A percentile compares a stretch with the other conserved stretches of the same genome.
Conservation (phyloP, 92 coral and sea anemone genomes). For the Epizoanthus scotinus region DNA sequence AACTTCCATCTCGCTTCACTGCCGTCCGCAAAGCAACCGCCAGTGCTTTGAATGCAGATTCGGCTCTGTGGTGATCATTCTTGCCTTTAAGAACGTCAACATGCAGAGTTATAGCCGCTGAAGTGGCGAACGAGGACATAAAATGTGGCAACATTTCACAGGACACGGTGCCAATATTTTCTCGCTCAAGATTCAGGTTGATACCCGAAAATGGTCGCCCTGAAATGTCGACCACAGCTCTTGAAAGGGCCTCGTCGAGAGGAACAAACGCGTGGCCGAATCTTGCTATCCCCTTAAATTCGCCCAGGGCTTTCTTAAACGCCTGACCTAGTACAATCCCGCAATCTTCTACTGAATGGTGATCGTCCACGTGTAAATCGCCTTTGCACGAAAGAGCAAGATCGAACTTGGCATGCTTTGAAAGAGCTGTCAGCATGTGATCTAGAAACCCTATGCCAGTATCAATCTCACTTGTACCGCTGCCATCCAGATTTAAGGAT, state of each 20-base stretch:
- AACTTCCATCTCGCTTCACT: constrained; percentile 47
- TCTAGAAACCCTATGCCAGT: constrained; percentile 67
- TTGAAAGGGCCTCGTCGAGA: constrained; percentile 59
- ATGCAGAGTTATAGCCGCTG: constrained; percentile 60
- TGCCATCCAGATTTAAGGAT: constrained; percentile 46
- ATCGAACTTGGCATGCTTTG: constrained; percentile 56
- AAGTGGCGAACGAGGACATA: constrained; percentile 52
- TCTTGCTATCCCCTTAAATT: constrained; percentile 52
- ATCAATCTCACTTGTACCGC: constrained; percentile 42
- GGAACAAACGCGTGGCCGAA: constrained; percentile 66
- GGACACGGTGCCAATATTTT: constrained; percentile 51
- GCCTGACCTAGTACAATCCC: constrained; percentile 66
- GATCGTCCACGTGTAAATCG: constrained; percentile 61
- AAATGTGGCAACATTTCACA: constrained; percentile 60
- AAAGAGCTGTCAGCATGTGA: constrained; percentile 62
- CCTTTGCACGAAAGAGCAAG: constrained; percentile 50
- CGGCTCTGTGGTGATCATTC: constrained; percentile 61
- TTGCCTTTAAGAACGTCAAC: constrained; percentile 56
- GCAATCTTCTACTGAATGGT: constrained; percentile 64
- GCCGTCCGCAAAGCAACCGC: constrained; percentile 56
- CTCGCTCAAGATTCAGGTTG: constrained; percentile 53
- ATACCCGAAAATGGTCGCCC: constrained; percentile 56
- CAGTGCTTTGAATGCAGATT: constrained; percentile 59
- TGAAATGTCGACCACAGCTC: constrained; percentile 61
- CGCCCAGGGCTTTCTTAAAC: constrained; percentile 60